Conservation (phyloP, 1,140 invertebrate species). For the fruit fly (Drosophila melanogaster) region DNA sequence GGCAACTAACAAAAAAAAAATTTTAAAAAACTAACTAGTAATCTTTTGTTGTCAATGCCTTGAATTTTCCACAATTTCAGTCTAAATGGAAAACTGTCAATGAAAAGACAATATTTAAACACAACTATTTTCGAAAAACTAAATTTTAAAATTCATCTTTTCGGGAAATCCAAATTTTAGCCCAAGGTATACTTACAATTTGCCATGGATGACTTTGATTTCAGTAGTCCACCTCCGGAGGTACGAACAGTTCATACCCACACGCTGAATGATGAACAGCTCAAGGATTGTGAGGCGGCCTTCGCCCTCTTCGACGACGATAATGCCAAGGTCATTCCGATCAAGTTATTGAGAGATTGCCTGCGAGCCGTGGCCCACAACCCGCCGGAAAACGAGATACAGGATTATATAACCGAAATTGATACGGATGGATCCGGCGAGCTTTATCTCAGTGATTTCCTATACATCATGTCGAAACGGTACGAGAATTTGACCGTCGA, state of each 20-base stretch:
- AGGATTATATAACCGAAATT: slow-evolving; percentile 52
- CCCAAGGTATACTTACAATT: too few relatives aligned
- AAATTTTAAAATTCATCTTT: not conserved
- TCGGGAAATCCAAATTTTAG: not conserved
- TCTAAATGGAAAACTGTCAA: not conserved
- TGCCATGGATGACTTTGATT: slow-evolving; percentile 63
- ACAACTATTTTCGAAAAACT: not conserved
- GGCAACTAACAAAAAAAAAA: not conserved
- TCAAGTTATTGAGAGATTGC: slow-evolving; percentile 46
- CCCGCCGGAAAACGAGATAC: slow-evolving; percentile 50
- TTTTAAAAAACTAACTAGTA: not conserved
- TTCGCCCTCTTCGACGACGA: slow-evolving; percentile 50
- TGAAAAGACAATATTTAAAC: not conserved
- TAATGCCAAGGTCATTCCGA: slow-evolving; percentile 30
- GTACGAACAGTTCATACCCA: slow-evolving; percentile 41
- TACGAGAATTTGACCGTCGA: slow-evolving; percentile 48
- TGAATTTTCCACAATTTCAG: not conserved
- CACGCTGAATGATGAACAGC: slow-evolving; percentile 39
- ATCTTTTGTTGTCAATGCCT: not conserved
- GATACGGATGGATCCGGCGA: slow-evolving; percentile 58
- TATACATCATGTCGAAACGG: slow-evolving; percentile 54
- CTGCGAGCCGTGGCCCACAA: slow-evolving; percentile 51
- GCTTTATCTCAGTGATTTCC: slow-evolving; percentile 53
- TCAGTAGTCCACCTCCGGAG: slow-evolving; percentile 53
- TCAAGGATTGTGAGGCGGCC: slow-evolving; percentile 43